Evolutionary conservation across 2,888 invertebrate genomes (phyloP).

Genomic region (Acanthosepion lycidas): DNA sequence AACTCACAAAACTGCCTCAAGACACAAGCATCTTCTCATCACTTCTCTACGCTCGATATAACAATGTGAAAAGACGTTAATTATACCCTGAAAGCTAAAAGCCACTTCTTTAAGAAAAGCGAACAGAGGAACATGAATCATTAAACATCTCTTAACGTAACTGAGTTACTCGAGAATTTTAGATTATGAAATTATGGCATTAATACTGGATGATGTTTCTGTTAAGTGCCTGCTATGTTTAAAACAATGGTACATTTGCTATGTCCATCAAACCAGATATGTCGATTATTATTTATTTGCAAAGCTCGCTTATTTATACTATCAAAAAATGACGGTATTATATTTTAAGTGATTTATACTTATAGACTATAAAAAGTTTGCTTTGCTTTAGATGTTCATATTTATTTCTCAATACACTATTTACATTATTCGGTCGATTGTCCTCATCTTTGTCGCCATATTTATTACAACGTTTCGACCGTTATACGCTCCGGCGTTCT

Average conservation of each 20-base stretch:
- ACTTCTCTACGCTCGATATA: not conserved
- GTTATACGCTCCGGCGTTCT: too few relatives aligned
- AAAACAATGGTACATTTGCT: constrained; percentile 20
- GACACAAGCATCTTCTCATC: not conserved
- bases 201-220: not conserved
- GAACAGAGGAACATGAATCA: not conserved
- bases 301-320: too few relatives aligned
- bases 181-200: not conserved
- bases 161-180: not conserved
- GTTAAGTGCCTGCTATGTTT: not conserved
- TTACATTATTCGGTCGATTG: too few relatives aligned
- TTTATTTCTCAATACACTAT: too few relatives aligned
- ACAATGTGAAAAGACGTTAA: constrained; percentile 20
- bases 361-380: too few relatives aligned
- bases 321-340: too few relatives aligned
- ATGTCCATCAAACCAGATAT: not conserved
- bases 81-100: not conserved
- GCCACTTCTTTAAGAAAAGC: not conserved
- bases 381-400: too few relatives aligned
- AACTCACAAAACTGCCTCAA: not conserved
- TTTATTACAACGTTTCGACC: too few relatives aligned
- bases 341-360: too few relatives aligned
- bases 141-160: not conserved
- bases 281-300: not conserved
- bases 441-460: too few relatives aligned